Conservation (phyloP, 2,888 invertebrate genomes). For the Argyresthia albistria region DNA sequence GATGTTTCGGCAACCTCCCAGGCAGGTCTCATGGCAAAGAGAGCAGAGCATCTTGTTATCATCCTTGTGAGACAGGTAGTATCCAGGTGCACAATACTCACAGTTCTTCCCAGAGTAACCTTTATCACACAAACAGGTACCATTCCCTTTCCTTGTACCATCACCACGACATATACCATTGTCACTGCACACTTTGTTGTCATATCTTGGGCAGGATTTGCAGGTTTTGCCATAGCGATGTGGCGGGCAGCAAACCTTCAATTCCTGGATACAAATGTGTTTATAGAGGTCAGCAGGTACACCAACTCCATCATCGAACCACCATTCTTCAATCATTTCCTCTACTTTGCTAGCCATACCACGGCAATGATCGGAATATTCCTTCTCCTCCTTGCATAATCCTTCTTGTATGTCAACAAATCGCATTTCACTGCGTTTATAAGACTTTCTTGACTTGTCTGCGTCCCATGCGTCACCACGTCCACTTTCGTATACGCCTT, state of each 20-base stretch:
- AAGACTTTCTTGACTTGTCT: slow-evolving; percentile 85
- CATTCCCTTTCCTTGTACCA: slow-evolving; percentile 94
- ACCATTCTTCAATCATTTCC: slow-evolving; percentile 89
- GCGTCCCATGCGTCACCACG: slow-evolving; percentile 97
- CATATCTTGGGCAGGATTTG: slow-evolving; percentile 82
- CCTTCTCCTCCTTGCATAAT: slow-evolving; percentile 82
- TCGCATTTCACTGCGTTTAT: slow-evolving; percentile 90
- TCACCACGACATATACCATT: slow-evolving; percentile 88
- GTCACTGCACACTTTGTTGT: slow-evolving; percentile 81
- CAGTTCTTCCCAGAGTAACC: slow-evolving; percentile 88
- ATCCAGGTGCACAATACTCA: slow-evolving; percentile 81
- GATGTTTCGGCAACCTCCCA: slow-evolving; percentile 80
- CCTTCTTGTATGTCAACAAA: slow-evolving; percentile 92
- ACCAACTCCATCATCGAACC: slow-evolving; percentile 74
- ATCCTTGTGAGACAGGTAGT: slow-evolving; percentile 83
- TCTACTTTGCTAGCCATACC: slow-evolving; percentile 88
- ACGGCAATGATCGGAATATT: slow-evolving; percentile 86
- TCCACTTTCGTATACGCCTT: slow-evolving; percentile 93
- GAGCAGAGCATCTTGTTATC: slow-evolving; percentile 82
- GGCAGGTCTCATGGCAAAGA: slow-evolving; percentile 85
- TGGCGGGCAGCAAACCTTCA: slow-evolving; percentile 87
- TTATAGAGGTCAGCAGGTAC: slow-evolving; percentile 46
- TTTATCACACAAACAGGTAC: slow-evolving; percentile 87
- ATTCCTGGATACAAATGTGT: slow-evolving; percentile 85
- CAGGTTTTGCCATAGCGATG: slow-evolving; percentile 89